Evolutionary conservation across 2,113 vertebrate genomes (phyloP), one percentile per base, ranked within the genome.

Genomic region (Monopterus albus): DNA sequence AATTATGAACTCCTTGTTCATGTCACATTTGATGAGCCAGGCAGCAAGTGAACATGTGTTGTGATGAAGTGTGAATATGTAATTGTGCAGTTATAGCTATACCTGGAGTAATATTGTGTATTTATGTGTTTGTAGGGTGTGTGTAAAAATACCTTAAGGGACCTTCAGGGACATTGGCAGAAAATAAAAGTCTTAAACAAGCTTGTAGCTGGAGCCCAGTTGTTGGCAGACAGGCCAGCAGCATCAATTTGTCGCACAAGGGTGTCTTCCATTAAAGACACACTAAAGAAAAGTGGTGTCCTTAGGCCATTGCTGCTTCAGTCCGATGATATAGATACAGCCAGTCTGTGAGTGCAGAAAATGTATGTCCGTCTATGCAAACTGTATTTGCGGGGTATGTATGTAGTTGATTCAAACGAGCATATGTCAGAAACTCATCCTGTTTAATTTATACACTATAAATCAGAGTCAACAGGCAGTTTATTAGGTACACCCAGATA

Each of bases 1-100:
- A 73, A 81, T 87, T 81, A 81, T 25, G 8, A 81, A 60, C 20
- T 35, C 31, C 49, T 18, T 66, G 36, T 75, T 73, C 20, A 33
- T 64, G 66, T 58, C 63, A 77, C 50, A 18, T 59, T 49, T 62
- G 39, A 81, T 71, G 29, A 82, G 38, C 47, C 31, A 15, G 13
- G 36, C 28, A 26, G 46, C 11, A 23, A 50, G 13, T 12, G 2
- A 67, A 61, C 43, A 43, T 23, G 28, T 26, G 15, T 5, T 39
- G 20, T 17, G 7, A 33, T 18, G n/a, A 40, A 42, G 26, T 2
- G 14, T 6, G 35, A 14, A 0, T 3, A 6, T 29, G 64, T 39
- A 14, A 25, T 10, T 39, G 26, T 38, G 14, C 15, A 15, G 15
- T 23, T 13, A 12, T n/a, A 25, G 26, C 36, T 3, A 17, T 28